phyloP scores from a whole-genome alignment of 2,113 vertebrate genomes.

The Python bivittatus region DNA sequence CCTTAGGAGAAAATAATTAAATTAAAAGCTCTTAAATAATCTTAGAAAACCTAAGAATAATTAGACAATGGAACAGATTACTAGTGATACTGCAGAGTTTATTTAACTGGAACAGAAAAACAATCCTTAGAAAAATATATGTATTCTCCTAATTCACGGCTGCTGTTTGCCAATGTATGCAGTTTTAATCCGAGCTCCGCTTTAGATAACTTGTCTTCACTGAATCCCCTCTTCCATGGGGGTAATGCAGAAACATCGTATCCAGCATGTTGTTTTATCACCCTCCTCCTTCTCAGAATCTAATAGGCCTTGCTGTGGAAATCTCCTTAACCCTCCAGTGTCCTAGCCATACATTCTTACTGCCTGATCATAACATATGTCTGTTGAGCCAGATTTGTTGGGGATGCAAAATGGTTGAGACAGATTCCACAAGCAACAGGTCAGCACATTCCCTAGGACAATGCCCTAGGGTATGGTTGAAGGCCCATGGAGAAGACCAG shows the following conservation, averaged over 20 bases:
- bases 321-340: background rate
- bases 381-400: background rate
- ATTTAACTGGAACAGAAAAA: background rate
- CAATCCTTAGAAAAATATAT: background rate
- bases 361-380: background rate
- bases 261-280: background rate
- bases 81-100: background rate
- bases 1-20: background rate
- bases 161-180: background rate
- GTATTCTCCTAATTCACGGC: background rate
- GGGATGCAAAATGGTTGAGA: background rate
- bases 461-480: background rate
- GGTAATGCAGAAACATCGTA: background rate
- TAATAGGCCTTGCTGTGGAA: background rate
- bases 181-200: background rate
- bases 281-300: background rate
- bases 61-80: conserved; percentile 14
- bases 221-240: background rate
- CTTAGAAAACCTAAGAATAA: background rate
- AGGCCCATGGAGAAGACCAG: background rate
- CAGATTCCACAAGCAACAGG: background rate
- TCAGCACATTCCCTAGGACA: background rate
- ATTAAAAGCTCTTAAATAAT: background rate
- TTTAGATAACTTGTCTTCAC: background rate
- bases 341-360: background rate